Conservation (phyloP, 2,797 vertebrate genomes). For the Allobates femoralis region DNA sequence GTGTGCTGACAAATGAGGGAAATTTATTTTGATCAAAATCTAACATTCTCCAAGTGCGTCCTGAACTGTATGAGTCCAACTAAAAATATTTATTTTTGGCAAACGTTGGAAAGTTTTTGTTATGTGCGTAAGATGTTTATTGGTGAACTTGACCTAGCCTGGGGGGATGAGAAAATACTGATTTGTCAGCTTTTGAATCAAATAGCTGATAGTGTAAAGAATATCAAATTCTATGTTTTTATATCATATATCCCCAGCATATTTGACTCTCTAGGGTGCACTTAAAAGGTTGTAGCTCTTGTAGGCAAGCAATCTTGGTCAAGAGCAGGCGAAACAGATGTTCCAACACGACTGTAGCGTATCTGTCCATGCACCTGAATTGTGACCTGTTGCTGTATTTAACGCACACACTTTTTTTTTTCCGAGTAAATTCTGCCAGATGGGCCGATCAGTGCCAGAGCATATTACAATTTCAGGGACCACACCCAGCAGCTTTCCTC, state of each 20-base stretch:
- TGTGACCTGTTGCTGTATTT: conserved; percentile 52
- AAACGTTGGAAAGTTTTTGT: conserved; percentile 51
- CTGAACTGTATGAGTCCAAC: conserved; percentile 37
- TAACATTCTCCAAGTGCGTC: conserved; percentile 31
- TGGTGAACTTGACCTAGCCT: conserved; percentile 50
- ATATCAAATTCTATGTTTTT: conserved; percentile 46
- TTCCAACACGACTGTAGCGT: neutral
- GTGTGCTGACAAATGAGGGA: neutral
- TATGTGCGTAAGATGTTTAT: conserved; percentile 55
- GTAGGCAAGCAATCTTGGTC: conserved; percentile 45
- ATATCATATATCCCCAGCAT: conserved; percentile 16
- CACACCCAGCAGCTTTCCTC: conserved; percentile 60
- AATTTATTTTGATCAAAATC: conserved; percentile 40
- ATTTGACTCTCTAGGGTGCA: conserved; percentile 37
- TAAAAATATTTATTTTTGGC: conserved; percentile 53
- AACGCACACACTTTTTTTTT: conserved; percentile 20
- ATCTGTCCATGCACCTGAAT: conserved; percentile 56
- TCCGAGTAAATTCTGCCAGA: conserved; percentile 39
- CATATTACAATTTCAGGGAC: conserved; percentile 44
- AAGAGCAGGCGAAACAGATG: conserved; percentile 43
- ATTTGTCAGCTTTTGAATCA: conserved; percentile 52
- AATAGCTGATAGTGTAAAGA: conserved; percentile 29
- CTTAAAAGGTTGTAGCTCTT: conserved; percentile 44
- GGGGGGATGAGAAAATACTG: conserved; percentile 45
- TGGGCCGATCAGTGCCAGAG: conserved; percentile 52